Evolutionary conservation across 2,797 vertebrate genomes (phyloP).

Genomic region (Alauda arvensis): DNA sequence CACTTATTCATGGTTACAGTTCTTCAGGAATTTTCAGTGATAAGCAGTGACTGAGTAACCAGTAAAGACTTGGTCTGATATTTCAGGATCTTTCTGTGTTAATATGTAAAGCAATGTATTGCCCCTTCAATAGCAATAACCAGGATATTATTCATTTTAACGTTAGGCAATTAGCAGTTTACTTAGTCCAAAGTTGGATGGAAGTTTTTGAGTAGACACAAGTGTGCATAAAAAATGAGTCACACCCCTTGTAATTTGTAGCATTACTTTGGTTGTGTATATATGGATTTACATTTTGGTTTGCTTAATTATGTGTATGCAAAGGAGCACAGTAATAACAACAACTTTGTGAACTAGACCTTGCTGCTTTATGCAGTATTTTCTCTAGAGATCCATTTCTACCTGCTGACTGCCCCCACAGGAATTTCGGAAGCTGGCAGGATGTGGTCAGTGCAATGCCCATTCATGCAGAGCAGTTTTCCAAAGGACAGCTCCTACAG

Average conservation of each 20-base stretch:
- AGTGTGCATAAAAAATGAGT: background rate
- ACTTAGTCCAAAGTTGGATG: background rate
- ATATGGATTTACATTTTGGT: background rate
- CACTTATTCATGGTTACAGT: rapidly evolving
- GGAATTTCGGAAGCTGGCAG: background rate
- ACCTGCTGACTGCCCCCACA: background rate
- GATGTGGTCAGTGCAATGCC: background rate
- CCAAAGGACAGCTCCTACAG: background rate
- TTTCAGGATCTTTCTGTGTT: background rate
- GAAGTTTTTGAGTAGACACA: background rate
- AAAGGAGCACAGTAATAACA: background rate
- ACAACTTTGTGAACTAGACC: background rate
- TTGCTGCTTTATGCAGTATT: background rate
- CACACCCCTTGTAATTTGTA: background rate
- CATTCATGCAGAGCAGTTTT: background rate
- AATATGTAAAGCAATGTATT: background rate
- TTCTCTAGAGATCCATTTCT: background rate
- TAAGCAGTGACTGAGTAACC: background rate
- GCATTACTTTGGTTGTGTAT: background rate
- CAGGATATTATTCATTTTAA: background rate
- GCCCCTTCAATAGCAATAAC: background rate
- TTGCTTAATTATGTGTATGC: background rate
- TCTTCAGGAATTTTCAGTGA: background rate
- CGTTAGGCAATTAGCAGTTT: background rate
- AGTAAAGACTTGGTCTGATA: background rate